Base-by-base conservation (phyloP, 2,888 invertebrate species). In the Gerris lacustris region DNA sequence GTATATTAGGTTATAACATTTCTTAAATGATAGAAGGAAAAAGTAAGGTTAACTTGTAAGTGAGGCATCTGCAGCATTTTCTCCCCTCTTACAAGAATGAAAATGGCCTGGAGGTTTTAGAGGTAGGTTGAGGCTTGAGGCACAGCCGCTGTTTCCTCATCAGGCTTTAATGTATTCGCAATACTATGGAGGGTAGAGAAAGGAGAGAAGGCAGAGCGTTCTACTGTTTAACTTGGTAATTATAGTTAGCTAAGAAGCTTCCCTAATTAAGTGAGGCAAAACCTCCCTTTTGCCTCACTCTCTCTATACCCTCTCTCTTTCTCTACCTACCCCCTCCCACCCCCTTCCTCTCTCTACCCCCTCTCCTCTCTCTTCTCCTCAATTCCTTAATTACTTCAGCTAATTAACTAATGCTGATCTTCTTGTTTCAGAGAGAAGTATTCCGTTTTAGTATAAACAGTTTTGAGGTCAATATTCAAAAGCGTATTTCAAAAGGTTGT, bases 141-240 rank as follows among this genome's bases (percentile, higher is more conserved):
- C 62, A 62, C n/a, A n/a, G 62, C 62, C 15, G 62, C 62, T 62
- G 62, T 62, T 15, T 15, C 62, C n/a, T 15, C n/a, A n/a, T 15
- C 62, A n/a, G 62, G 15, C 62, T 62, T n/a, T 15, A n/a, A n/a
- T 15, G 62, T n/a, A n/a, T 15, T 15, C 62, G 15, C 31, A 31
- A 31, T 31, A 31, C 31, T 31, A n/a, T n/a, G 62, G 45, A 17
- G 18, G 7, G 5, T 15, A 2, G 63, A 45, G 43, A n/a, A 31
- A 62, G 63, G 70, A 31, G 18, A 45, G 70, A 67, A 43, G 70
- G 63, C 45, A 31, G 31, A 63, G 44, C 45, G 68, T 31, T 55
- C 15, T 55, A 11, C 9, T 55, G 55, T 55, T 55, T 55, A 55
- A 55, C 55, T 55, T 55, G 15, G 55, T 55, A 55, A 55, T 55